These are phyloP conservation scores for Alaudala cheleensis DNA, from an alignment of 2,113 vertebrate genomes.

Conservation along the genomic window DNA sequence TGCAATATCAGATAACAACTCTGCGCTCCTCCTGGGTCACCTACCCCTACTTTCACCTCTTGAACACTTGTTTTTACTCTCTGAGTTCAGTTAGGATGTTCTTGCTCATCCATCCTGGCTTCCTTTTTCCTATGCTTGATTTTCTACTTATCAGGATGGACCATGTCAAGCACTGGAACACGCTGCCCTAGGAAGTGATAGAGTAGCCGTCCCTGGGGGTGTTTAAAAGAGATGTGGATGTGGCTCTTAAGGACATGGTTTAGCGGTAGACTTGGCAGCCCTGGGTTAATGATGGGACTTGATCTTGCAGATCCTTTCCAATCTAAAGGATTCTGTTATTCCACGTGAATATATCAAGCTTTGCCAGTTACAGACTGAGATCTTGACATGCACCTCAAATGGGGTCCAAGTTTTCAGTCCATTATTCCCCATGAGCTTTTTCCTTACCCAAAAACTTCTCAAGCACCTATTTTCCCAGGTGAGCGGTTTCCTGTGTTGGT, in stretches of 20 bases:
- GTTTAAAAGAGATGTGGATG: not conserved
- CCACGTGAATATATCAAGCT: not conserved
- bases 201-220: not conserved
- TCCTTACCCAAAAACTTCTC: not conserved
- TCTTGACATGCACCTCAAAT: not conserved
- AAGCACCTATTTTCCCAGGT: not conserved
- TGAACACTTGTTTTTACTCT: not conserved
- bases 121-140: not conserved
- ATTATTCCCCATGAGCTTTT: not conserved
- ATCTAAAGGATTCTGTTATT: not conserved
- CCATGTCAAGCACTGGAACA: not conserved
- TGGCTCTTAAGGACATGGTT: not conserved
- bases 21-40: not conserved
- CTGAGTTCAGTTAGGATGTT: not conserved
- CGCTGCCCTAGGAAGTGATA: rapidly evolving
- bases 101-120: not conserved
- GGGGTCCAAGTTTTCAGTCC: not conserved
- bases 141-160: not conserved
- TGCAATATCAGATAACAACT: not conserved
- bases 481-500: not conserved
- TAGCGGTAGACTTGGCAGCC: not conserved
- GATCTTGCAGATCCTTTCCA: not conserved
- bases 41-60: not conserved
- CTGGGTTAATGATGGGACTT: not conserved
- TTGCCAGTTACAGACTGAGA: not conserved